Conservation (phyloP, 2,888 invertebrate genomes). For the Muscina levida region DNA sequence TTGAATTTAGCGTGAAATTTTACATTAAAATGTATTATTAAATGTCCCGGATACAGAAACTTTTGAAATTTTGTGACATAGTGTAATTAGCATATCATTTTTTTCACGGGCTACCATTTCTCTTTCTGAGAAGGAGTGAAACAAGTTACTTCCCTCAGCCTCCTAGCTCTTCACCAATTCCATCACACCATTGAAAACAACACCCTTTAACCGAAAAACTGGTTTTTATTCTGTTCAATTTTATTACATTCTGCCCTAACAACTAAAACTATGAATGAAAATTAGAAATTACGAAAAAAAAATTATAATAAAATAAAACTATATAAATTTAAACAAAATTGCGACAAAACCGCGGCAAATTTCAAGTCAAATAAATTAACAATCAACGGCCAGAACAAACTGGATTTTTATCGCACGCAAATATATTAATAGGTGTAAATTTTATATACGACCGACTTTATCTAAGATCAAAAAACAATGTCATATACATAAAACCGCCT, state of each 20-base stretch:
- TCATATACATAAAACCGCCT: background rate
- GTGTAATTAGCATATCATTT: no score
- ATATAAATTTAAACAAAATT: background rate
- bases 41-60: no score
- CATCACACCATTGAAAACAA: background rate
- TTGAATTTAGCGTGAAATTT: no score
- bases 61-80: no score
- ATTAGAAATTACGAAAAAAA: slow-evolving; percentile 19
- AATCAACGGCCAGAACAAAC: slow-evolving; percentile 9
- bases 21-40: no score
- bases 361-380: slow-evolving; percentile 34
- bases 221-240: background rate
- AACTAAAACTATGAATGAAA: slow-evolving; percentile 29
- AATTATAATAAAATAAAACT: background rate
- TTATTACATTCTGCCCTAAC: no score
- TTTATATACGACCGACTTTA: slow-evolving; percentile 20
- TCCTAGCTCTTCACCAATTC: no score
- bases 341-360: slow-evolving; percentile 5
- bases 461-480: slow-evolving; percentile 1
- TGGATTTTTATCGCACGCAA: slow-evolving; percentile 1
- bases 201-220: background rate
- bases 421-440: slow-evolving; percentile 28
- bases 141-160: no score
- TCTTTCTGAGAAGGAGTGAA: no score
- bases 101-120: no score